phyloP scores from a whole-genome alignment of 1,140 invertebrate species.

The Macrocentrus cingulum region DNA sequence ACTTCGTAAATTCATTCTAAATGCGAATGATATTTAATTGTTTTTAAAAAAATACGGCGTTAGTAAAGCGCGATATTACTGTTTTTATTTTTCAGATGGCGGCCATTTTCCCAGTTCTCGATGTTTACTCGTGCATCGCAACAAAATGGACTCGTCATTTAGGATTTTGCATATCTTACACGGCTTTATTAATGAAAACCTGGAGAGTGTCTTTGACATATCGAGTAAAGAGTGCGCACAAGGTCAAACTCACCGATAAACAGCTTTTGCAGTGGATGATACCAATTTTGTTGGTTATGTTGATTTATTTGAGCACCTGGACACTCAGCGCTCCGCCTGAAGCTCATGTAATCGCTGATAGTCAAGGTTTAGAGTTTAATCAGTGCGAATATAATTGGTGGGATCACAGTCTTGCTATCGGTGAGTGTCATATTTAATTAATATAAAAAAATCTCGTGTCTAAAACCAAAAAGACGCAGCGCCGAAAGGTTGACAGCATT shows the following conservation, averaged over 20 bases:
- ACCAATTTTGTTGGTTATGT: conserved; percentile 82
- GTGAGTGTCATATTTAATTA: conserved; percentile 52
- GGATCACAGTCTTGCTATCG: conserved; percentile 86
- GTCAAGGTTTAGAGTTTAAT: conserved; percentile 76
- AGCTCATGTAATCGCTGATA: conserved; percentile 75
- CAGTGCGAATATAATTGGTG: conserved; percentile 91
- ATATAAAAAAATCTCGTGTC: not conserved
- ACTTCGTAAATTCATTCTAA: too few species aligned
- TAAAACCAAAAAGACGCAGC: too few species aligned
- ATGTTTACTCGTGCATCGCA: conserved; percentile 78
- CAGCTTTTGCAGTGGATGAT: conserved; percentile 89
- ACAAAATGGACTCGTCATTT: conserved; percentile 90
- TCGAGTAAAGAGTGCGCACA: conserved; percentile 90
- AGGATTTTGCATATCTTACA: conserved; percentile 90
- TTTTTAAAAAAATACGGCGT: too few species aligned
- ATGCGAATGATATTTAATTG: too few species aligned
- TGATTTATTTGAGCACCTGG: conserved; percentile 88
- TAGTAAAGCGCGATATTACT: not conserved
- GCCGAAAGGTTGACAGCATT: too few species aligned
- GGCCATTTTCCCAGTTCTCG: conserved; percentile 83
- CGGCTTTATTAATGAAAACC: conserved; percentile 88
- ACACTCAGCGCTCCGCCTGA: conserved; percentile 79
- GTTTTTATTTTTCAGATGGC: conserved; percentile 70
- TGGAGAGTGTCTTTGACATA: conserved; percentile 93
- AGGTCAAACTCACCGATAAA: conserved; percentile 89